These are phyloP conservation scores for Orestias chungarensis DNA, from an alignment of 2,797 vertebrate species.

Conservation along the genomic window DNA sequence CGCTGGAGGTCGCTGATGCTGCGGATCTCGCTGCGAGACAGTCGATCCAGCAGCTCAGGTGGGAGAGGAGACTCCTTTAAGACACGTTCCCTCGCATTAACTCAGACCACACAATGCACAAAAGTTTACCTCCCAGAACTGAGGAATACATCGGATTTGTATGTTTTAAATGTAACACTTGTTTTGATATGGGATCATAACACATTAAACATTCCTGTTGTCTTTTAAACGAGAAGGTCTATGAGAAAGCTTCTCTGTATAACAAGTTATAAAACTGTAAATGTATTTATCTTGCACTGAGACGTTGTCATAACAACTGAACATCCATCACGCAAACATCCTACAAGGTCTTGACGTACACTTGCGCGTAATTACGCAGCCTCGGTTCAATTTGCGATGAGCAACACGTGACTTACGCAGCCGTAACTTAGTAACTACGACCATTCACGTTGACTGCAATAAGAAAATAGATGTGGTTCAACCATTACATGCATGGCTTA, in stretches of 20 bases:
- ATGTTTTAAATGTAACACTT: too few relatives aligned
- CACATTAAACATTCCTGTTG: too few relatives aligned
- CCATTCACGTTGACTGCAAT: not conserved
- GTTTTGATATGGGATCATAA: too few relatives aligned
- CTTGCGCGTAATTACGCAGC: constrained; percentile 48
- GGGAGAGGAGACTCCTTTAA: constrained; percentile 90
- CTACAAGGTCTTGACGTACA: not conserved
- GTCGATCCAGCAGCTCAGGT: constrained; percentile 89
- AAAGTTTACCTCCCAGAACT: too few relatives aligned
- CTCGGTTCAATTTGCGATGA: not conserved
- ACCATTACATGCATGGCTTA: constrained; percentile 44
- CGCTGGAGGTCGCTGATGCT: constrained; percentile 98
- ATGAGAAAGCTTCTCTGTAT: too few relatives aligned
- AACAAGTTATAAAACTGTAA: too few relatives aligned
- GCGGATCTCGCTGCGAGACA: constrained; percentile 92
- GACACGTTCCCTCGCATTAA: constrained; percentile 4
- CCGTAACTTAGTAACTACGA: not conserved
- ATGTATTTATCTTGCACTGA: too few relatives aligned
- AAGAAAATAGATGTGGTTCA: not conserved
- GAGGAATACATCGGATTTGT: too few relatives aligned
- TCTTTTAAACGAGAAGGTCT: too few relatives aligned
- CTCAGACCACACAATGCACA: not conserved
- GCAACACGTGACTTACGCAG: rapidly evolving
- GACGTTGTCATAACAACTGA: too few relatives aligned
- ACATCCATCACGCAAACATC: not conserved